Evolutionary conservation across 2,113 vertebrate genomes (phyloP).

Genomic region (Acrocephalus kingi): DNA sequence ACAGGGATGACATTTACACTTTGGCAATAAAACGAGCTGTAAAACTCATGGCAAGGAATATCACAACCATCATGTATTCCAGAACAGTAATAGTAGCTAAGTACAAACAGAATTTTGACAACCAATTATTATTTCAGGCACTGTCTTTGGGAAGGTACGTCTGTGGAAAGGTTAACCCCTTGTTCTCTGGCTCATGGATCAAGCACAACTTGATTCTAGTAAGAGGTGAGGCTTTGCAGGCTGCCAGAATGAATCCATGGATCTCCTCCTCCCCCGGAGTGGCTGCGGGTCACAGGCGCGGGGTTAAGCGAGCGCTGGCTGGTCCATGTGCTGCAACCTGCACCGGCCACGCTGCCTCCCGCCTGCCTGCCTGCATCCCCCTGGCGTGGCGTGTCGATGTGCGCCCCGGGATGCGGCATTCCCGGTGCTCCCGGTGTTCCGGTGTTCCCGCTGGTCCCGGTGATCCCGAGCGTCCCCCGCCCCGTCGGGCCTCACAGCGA

Average conservation of each 20-base stretch:
- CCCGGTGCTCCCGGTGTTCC: too few species aligned
- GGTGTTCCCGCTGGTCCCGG: background rate
- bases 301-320: rapidly evolving
- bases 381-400: rapidly evolving
- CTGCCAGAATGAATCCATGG: rapidly evolving
- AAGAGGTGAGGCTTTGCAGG: rapidly evolving
- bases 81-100: background rate
- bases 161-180: background rate
- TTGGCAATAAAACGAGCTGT: background rate
- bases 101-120: background rate
- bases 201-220: rapidly evolving
- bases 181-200: rapidly evolving
- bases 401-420: rapidly evolving
- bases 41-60: background rate
- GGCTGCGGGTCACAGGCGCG: rapidly evolving
- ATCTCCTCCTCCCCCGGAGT: background rate
- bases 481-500: rapidly evolving
- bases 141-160: background rate
- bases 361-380: background rate
- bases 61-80: background rate
- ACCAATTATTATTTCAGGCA: background rate
- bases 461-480: background rate
- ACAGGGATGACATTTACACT: conserved; percentile 6
- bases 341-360: background rate
- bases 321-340: rapidly evolving